These are phyloP conservation scores for Drosophila buzzatii DNA, from an alignment of 2,888 invertebrate species.

Conservation along the genomic window DNA sequence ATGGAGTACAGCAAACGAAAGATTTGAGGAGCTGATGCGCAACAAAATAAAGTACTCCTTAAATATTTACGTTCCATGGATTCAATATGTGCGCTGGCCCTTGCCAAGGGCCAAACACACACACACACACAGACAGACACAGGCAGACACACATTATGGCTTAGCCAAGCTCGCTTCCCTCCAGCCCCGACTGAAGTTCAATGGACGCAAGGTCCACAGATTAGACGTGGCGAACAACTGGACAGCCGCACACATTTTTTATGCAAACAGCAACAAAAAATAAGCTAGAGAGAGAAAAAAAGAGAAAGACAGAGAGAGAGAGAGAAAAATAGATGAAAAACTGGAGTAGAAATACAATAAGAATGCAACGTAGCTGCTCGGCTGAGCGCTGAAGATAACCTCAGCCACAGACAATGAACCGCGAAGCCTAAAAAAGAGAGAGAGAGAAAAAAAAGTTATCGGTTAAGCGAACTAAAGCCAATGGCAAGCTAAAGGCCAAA, in stretches of 20 bases:
- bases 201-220: constrained; percentile 66
- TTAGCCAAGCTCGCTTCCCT: constrained; percentile 24
- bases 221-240: constrained; percentile 56
- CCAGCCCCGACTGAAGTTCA: constrained; percentile 39
- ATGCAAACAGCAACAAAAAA: constrained; percentile 36
- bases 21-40: constrained; percentile 61
- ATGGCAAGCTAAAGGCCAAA: constrained; percentile 6
- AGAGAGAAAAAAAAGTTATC: neutral
- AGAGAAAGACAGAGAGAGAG: neutral
- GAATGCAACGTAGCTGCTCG: constrained; percentile 27
- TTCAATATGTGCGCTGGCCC: constrained; percentile 65
- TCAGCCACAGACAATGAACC: constrained; percentile 27
- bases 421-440: constrained; percentile 27
- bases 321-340: neutral
- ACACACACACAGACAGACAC: constrained; percentile 5
- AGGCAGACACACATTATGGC: constrained; percentile 28
- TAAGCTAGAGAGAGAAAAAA: neutral
- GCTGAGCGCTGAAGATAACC: constrained; percentile 36
- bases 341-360: constrained; percentile 27
- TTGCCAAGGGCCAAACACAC: constrained; percentile 21
- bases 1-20: constrained; percentile 49
- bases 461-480: constrained; percentile 14
- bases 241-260: constrained; percentile 41
- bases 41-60: constrained; percentile 74
- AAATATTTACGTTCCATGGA: constrained; percentile 73